Conservation (phyloP, 2,888 invertebrate genomes). For the Mythimna pallens region DNA sequence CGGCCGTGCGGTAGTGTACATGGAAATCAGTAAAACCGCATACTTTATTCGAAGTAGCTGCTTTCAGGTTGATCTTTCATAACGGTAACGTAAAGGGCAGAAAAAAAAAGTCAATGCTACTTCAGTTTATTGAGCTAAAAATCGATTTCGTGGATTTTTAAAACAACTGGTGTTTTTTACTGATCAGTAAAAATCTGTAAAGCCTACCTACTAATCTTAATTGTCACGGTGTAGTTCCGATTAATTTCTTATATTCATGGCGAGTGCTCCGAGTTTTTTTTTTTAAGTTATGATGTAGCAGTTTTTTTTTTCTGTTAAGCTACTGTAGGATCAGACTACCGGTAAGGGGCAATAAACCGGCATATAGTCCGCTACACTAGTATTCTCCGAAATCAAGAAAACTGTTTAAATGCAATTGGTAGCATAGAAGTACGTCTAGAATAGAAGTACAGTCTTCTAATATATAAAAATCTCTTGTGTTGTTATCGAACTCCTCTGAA, state of each 20-base stretch:
- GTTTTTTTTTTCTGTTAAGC: slow-evolving; percentile 22
- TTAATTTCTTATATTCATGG: slow-evolving; percentile 34
- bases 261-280: slow-evolving; percentile 4
- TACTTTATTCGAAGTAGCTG: slow-evolving; percentile 48
- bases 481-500: too few species aligned
- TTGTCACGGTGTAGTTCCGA: slow-evolving; percentile 42
- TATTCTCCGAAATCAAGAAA: neutral
- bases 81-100: slow-evolving; percentile 58
- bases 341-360: slow-evolving; percentile 30
- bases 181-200: slow-evolving; percentile 14
- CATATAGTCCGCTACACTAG: neutral
- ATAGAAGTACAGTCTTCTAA: too few species aligned
- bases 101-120: slow-evolving; percentile 26
- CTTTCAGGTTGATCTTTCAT: slow-evolving; percentile 41
- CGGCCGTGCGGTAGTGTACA: slow-evolving; percentile 72
- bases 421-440: neutral
- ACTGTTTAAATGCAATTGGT: neutral
- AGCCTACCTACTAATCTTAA: slow-evolving; percentile 37
- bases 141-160: slow-evolving; percentile 48
- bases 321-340: slow-evolving; percentile 15
- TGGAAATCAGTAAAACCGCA: slow-evolving; percentile 74
- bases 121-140: slow-evolving; percentile 38
- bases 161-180: slow-evolving; percentile 41
- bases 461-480: too few species aligned
- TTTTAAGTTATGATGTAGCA: slow-evolving; percentile 20